Percentiles rank a stretch among this genome's conserved stretches.
Evolutionary conservation across 1,140 invertebrate genomes (phyloP).

Genomic region (Leptopilina clavipes): DNA sequence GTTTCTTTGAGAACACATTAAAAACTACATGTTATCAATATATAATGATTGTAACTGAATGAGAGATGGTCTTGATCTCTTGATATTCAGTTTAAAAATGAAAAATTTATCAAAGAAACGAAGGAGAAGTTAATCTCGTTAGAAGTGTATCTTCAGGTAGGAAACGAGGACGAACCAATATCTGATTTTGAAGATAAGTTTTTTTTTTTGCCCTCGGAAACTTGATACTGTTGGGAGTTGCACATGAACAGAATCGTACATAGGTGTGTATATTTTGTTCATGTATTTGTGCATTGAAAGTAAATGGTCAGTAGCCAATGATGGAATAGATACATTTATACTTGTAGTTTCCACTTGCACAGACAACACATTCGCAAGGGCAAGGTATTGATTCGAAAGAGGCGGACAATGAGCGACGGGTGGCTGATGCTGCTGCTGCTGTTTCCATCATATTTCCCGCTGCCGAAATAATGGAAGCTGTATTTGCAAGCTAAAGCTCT

Average conservation of each 20-base stretch:
- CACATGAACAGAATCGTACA: not conserved
- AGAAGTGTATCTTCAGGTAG: conserved; percentile 11
- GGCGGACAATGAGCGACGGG: conserved; percentile 60
- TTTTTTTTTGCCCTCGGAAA: conserved; percentile 9
- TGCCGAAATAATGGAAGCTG: conserved; percentile 36
- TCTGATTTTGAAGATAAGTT: conserved; percentile 13
- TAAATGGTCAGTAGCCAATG: conserved; percentile 44
- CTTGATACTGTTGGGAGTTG: conserved; percentile 6
- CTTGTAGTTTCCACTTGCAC: conserved; percentile 53
- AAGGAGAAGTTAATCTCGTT: conserved; percentile 1
- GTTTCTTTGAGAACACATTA: too few species aligned
- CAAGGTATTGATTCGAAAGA: conserved; percentile 55
- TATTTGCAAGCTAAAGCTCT: conserved; percentile 34
- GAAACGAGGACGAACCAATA: conserved; percentile 4
- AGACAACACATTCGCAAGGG: conserved; percentile 57
- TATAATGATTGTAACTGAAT: too few species aligned
- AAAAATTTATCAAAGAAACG: not conserved
- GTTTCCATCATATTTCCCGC: conserved; percentile 62
- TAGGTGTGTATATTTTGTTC: too few species aligned
- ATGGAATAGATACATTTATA: conserved; percentile 44
- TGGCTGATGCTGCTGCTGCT: conserved; percentile 35
- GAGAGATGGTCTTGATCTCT: too few species aligned
- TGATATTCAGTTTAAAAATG: not conserved
- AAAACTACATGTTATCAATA: too few species aligned
- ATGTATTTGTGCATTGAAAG: not conserved